phyloP scores from a whole-genome alignment of 92 coral and sea anemone species.

The Actinostola sp. region DNA sequence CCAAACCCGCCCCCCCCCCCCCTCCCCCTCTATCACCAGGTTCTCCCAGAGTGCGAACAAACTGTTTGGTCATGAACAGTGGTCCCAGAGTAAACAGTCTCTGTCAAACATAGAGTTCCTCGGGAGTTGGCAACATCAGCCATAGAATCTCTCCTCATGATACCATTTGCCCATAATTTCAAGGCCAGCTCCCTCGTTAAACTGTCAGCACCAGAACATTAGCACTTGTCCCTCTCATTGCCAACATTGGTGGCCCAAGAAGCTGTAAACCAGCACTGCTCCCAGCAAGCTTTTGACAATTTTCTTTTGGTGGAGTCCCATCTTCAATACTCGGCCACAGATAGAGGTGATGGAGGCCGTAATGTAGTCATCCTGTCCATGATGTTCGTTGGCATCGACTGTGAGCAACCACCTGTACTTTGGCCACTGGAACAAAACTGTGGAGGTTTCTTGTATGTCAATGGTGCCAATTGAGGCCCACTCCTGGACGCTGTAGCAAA shows the following conservation, averaged over 20 bases:
- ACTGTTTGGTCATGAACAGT: constrained; percentile 13
- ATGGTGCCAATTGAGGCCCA: constrained; percentile 11
- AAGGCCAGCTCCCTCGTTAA: constrained; percentile 52
- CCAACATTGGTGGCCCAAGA: constrained; percentile 67
- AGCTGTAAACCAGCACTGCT: constrained; percentile 47
- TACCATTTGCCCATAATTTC: constrained; percentile 44
- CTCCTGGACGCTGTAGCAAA: constrained; percentile 22
- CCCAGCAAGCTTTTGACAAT: constrained; percentile 47
- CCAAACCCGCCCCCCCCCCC: too few species aligned
- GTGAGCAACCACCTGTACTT: constrained; percentile 59
- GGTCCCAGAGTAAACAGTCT: constrained; percentile 48
- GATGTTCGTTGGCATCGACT: constrained; percentile 47
- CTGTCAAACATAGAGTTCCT: constrained; percentile 43
- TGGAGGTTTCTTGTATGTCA: constrained; percentile 42
- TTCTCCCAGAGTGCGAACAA: constrained; percentile 33
- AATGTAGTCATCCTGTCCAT: constrained; percentile 34
- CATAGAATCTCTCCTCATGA: constrained; percentile 22
- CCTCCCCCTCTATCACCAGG: too few species aligned
- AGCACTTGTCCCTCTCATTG: constrained; percentile 59
- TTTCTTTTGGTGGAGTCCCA: constrained; percentile 59
- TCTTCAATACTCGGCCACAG: constrained; percentile 50
- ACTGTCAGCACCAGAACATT: constrained; percentile 56
- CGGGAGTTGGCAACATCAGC: constrained; percentile 34
- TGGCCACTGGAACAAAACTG: constrained; percentile 30
- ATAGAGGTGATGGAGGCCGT: constrained; percentile 52